Percentiles rank a stretch among this genome's conserved stretches.
Evolutionary conservation across 64 coral and sea anemone genomes (phyloP).

Genomic region (Actinia tenebrosa): DNA sequence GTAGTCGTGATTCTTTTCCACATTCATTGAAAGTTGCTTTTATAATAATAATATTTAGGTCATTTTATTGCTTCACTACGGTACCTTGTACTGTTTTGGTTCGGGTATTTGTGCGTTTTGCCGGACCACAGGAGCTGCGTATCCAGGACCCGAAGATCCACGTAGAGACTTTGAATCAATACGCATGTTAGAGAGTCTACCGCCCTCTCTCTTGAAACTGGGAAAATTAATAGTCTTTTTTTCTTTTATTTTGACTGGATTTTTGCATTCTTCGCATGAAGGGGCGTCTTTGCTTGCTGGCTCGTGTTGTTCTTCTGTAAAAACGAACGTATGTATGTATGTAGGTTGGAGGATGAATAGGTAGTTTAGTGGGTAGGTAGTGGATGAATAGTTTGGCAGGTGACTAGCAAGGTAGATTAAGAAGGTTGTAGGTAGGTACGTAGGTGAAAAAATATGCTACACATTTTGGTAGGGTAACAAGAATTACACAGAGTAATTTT

Average conservation of each 20-base stretch:
- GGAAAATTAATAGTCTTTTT: slow-evolving; percentile 53
- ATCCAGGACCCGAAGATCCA: slow-evolving; percentile 46
- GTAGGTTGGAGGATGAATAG: too few relatives aligned
- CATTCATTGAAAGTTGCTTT: too few relatives aligned
- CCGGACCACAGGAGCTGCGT: slow-evolving; percentile 70
- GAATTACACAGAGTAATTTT: too few relatives aligned
- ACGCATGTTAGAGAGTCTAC: slow-evolving; percentile 61
- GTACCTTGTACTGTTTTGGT: slow-evolving; percentile 59
- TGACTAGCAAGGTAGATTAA: too few relatives aligned
- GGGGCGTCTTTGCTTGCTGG: neutral
- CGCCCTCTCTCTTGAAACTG: slow-evolving; percentile 47
- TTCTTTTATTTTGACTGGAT: slow-evolving; percentile 14
- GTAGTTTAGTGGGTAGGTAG: too few relatives aligned
- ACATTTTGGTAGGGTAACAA: too few relatives aligned
- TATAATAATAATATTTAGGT: too few relatives aligned
- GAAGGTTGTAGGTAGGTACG: too few relatives aligned
- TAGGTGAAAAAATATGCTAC: too few relatives aligned
- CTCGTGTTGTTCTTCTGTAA: neutral
- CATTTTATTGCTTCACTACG: neutral
- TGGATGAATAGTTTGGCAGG: too few relatives aligned
- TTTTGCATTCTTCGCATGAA: slow-evolving; percentile 52
- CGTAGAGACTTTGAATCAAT: slow-evolving; percentile 60
- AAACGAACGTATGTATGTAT: neutral
- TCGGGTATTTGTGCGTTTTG: slow-evolving; percentile 17
- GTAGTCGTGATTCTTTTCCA: too few relatives aligned